Conservation (phyloP, 2,888 invertebrate genomes). For the Cryptocephalus primarius region DNA sequence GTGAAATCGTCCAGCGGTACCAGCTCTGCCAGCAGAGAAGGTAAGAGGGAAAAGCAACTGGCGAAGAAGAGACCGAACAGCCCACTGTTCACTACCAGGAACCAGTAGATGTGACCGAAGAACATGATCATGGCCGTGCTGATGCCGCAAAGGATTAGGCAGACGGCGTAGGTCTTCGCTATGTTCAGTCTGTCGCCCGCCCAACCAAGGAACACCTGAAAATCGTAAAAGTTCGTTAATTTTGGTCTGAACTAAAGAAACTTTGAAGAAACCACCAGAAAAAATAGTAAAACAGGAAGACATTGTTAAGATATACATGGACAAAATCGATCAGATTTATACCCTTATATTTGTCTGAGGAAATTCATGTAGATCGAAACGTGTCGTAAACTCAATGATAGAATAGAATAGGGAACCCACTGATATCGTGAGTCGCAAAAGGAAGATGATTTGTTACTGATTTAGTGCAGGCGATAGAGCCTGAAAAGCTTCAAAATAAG, state of each 20-base stretch:
- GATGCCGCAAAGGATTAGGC: constrained; percentile 57
- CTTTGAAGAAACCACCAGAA: too few species aligned
- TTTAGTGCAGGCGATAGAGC: too few species aligned
- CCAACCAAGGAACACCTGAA: constrained; percentile 71
- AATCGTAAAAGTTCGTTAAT: background rate
- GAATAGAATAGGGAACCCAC: too few species aligned
- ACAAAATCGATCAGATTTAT: too few species aligned
- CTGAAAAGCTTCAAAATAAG: too few species aligned
- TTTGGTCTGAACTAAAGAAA: background rate
- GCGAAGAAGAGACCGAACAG: constrained; percentile 85
- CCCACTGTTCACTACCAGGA: constrained; percentile 34
- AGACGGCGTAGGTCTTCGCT: constrained; percentile 69
- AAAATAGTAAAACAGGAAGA: too few species aligned
- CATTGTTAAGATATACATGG: too few species aligned
- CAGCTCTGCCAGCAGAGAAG: constrained; percentile 77
- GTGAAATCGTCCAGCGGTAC: constrained; percentile 87
- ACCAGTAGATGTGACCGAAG: constrained; percentile 30
- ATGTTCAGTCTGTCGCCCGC: constrained; percentile 81
- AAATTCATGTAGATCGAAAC: too few species aligned
- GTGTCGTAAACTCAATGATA: too few species aligned
- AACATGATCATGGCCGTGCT: constrained; percentile 48
- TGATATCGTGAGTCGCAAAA: too few species aligned
- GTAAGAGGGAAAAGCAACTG: constrained; percentile 84
- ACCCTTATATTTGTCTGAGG: too few species aligned
- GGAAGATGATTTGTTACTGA: too few species aligned